A percentile compares a stretch with the other conserved stretches of the same genome.
Conservation (phyloP, 1,140 invertebrate species). For the Penaeus indicus region DNA sequence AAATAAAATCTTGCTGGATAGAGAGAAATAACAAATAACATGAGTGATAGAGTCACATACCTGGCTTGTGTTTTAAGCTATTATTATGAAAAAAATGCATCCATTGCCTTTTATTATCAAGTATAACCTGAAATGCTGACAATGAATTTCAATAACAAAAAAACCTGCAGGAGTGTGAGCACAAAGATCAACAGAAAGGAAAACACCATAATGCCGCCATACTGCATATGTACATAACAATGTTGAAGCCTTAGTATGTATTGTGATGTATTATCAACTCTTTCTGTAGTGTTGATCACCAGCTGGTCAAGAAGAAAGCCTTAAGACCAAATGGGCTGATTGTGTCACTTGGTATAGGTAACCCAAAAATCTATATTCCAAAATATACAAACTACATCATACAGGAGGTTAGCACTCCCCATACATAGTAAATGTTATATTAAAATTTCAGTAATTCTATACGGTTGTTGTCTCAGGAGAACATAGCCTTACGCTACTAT, state of each 20-base stretch:
- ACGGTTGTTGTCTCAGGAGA: neutral
- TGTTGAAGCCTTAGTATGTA: constrained; percentile 6
- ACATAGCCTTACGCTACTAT: too few species aligned
- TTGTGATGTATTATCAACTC: neutral
- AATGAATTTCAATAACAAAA: constrained; percentile 16
- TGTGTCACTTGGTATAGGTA: constrained; percentile 3
- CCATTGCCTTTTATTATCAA: neutral
- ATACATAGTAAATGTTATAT: constrained; percentile 8
- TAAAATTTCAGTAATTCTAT: constrained; percentile 1
- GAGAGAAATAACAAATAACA: constrained; percentile 9
- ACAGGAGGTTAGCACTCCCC: neutral
- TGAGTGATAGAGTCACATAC: constrained; percentile 6
- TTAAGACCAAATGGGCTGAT: neutral
- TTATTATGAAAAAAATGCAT: constrained; percentile 17
- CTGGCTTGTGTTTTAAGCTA: constrained; percentile 17
- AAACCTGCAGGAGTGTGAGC: constrained; percentile 32
- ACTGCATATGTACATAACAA: constrained; percentile 36
- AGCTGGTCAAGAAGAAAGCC: neutral
- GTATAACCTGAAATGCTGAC: too few species aligned
- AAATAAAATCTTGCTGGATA: neutral
- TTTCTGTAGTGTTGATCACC: constrained; percentile 5
- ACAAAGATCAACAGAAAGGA: constrained; percentile 26
- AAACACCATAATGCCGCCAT: constrained; percentile 38
- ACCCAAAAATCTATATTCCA: constrained; percentile 34
- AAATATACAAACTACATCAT: constrained; percentile 52